Percentiles rank a stretch among this genome's conserved stretches.
These are phyloP conservation scores for Zaprionus nigranus DNA, from an alignment of 1,140 invertebrate species.

Conservation along the genomic window DNA sequence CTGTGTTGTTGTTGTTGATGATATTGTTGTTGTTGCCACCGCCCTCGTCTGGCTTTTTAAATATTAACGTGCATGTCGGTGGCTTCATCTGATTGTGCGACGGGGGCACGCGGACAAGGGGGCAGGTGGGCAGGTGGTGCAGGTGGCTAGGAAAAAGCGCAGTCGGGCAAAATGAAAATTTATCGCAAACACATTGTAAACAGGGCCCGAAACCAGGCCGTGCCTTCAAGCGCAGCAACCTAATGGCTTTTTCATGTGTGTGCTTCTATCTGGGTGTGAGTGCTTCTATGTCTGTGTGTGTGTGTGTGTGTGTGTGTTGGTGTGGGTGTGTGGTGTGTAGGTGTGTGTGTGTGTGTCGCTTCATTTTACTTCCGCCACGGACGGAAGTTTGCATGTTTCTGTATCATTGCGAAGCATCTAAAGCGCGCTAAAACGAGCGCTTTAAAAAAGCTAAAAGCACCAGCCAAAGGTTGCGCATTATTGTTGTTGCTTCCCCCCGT, in stretches of 20 bases:
- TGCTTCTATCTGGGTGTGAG: constrained; percentile 5
- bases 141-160: constrained; percentile 58
- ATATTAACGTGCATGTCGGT: constrained; percentile 68
- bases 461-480: constrained; percentile 45
- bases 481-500: constrained; percentile 35
- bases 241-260: constrained; percentile 71
- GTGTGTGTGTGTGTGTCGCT: constrained; percentile 28
- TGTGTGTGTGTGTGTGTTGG: constrained; percentile 10
- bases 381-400: constrained; percentile 81
- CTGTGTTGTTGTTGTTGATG: neutral
- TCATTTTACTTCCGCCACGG: constrained; percentile 60
- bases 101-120: neutral
- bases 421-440: constrained; percentile 76
- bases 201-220: constrained; percentile 40
- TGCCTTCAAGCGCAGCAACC: constrained; percentile 33
- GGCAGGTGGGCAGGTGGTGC: no score
- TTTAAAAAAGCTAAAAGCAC: constrained; percentile 41
- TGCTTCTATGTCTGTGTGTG: no score
- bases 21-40: neutral
- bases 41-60: constrained; percentile 59
- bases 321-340: neutral
- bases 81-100: constrained; percentile 64
- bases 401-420: constrained; percentile 75
- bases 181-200: constrained; percentile 73
- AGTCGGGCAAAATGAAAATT: constrained; percentile 75